Evolutionary conservation across 2,797 vertebrate species (phyloP).

Genomic region (Salarias fasciatus): DNA sequence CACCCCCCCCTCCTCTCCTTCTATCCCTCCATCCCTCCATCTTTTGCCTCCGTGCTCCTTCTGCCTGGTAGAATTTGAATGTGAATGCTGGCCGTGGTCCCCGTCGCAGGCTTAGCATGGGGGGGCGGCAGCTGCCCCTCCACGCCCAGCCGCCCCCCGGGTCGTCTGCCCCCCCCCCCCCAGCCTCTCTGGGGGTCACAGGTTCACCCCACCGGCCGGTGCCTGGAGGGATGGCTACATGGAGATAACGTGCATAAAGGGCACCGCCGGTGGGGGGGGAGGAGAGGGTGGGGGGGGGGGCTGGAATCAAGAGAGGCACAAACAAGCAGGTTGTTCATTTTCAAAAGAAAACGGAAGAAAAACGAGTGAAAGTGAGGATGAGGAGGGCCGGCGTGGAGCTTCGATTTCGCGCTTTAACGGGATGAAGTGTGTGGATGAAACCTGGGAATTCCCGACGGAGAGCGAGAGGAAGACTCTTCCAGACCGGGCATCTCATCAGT

Average conservation of each 20-base stretch:
- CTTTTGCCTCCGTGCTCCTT: slow-evolving; percentile 69
- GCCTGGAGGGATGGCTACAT: slow-evolving; percentile 73
- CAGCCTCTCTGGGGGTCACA: slow-evolving; percentile 62
- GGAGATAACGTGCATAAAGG: slow-evolving; percentile 80
- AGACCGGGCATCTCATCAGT: not conserved
- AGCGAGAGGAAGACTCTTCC: slow-evolving; percentile 11
- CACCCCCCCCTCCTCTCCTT: slow-evolving; percentile 22
- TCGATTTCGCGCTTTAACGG: slow-evolving; percentile 5
- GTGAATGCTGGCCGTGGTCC: slow-evolving; percentile 68
- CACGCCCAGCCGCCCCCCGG: slow-evolving; percentile 72
- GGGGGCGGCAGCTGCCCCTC: slow-evolving; percentile 74
- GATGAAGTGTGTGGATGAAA: slow-evolving; percentile 9
- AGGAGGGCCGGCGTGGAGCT: not conserved
- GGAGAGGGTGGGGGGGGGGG: not conserved
- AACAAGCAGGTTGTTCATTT: slow-evolving; percentile 14
- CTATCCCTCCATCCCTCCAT: slow-evolving; percentile 46
- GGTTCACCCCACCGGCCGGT: slow-evolving; percentile 77
- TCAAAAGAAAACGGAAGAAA: slow-evolving; percentile 20
- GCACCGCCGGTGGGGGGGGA: slow-evolving; percentile 16
- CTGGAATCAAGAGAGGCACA: slow-evolving; percentile 2
- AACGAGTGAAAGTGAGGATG: slow-evolving; percentile 1
- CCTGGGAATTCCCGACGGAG: not conserved
- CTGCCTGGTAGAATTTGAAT: slow-evolving; percentile 81
- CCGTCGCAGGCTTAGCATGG: slow-evolving; percentile 61
- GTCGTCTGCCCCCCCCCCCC: slow-evolving; percentile 38